Conservation (phyloP, 2,797 vertebrate genomes). For the Cuculus canorus region DNA sequence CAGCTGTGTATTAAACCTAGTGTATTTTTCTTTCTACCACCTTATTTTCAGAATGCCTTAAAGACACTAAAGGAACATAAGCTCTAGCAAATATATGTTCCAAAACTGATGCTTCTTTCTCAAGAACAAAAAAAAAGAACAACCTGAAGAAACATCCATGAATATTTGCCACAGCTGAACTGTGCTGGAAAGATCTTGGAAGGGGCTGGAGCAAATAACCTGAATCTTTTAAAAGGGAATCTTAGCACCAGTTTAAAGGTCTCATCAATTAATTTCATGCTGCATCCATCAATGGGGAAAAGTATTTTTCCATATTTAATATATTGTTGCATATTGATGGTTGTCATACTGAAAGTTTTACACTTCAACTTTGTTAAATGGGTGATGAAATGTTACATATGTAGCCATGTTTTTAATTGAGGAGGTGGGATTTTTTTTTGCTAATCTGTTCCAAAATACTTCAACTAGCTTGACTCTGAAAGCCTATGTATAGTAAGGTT, state of each 20-base stretch:
- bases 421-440: neutral
- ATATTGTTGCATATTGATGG: neutral
- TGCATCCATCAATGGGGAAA: neutral
- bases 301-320: neutral
- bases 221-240: neutral
- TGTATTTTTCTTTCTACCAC: neutral
- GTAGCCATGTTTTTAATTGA: neutral
- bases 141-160: neutral
- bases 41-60: neutral
- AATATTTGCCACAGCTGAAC: neutral
- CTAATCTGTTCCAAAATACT: neutral
- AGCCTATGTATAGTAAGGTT: neutral
- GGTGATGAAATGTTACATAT: neutral
- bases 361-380: neutral
- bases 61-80: conserved; percentile 18
- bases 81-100: neutral
- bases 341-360: neutral
- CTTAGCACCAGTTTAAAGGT: neutral
- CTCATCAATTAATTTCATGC: neutral
- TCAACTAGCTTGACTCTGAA: neutral
- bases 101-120: neutral
- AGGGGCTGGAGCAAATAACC: neutral
- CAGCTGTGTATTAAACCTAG: neutral
- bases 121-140: neutral
- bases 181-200: neutral